phyloP scores from a whole-genome alignment of 2,888 invertebrate species.

The Aromia moschata region DNA sequence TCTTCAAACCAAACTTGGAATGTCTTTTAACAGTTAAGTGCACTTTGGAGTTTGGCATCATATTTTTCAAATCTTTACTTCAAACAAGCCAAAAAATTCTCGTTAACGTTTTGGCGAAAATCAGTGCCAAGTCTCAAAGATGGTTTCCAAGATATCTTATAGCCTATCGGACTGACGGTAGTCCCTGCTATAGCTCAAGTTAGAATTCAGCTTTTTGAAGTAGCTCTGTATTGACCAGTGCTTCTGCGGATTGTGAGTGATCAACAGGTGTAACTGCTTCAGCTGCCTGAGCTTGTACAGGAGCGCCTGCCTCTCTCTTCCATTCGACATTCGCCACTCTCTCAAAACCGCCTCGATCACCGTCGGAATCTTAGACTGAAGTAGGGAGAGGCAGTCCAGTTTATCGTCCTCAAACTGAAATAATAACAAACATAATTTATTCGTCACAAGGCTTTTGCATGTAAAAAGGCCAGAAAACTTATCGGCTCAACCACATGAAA shows the following conservation, averaged over 20 bases:
- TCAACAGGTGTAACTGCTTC: slow-evolving; percentile 56
- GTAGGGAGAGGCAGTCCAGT: slow-evolving; percentile 64
- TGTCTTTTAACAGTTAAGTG: slow-evolving; percentile 20
- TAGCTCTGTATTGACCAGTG: slow-evolving; percentile 35
- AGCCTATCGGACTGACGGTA: background rate
- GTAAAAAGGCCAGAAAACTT: no score
- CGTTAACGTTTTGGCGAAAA: no score
- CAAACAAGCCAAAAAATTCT: no score
- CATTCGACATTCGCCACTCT: slow-evolving; percentile 64
- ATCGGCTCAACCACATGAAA: no score
- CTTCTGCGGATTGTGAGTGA: slow-evolving; percentile 53
- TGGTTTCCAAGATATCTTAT: background rate
- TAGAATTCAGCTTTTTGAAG: slow-evolving; percentile 43
- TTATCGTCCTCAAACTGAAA: slow-evolving; percentile 49
- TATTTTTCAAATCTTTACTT: no score
- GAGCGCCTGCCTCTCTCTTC: slow-evolving; percentile 48
- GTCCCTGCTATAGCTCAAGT: slow-evolving; percentile 15
- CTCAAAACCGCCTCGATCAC: slow-evolving; percentile 66
- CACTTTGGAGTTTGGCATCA: slow-evolving; percentile 25
- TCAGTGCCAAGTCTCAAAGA: background rate
- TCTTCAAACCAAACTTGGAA: no score
- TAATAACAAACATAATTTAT: no score
- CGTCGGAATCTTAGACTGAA: slow-evolving; percentile 65
- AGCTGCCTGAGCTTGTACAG: slow-evolving; percentile 55
- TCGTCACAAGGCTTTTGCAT: no score